Evolutionary conservation across 2,113 vertebrate genomes (phyloP), one percentile per base, ranked within the genome.

Genomic region (Archocentrus centrarchus): DNA sequence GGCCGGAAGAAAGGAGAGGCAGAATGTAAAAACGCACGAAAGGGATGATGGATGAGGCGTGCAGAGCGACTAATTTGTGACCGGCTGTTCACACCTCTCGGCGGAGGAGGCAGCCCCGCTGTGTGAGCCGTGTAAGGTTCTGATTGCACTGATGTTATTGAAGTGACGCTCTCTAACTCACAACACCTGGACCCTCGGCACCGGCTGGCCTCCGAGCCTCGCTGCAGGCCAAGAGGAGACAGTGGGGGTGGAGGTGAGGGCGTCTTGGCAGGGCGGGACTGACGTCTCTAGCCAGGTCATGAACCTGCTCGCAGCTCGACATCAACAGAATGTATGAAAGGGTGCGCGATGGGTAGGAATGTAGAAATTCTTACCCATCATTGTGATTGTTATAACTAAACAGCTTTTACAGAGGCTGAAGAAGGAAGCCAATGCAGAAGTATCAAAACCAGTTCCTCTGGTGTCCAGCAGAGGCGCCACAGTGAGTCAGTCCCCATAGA

Each of bases 1-100:
- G 77, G 9, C 11, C 2, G 13, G 59, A 35, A 8, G 50, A 59
- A 44, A 11, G 44, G 18, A 30, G 20, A 20, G 35, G 4, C 68
- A 20, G 18, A 61, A 60, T 50, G 81, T 13, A 17, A 3, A 2
- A 58, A 3, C 5, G 50, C 58, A 80, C 7, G 6, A 76, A 62
- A 35, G 44, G 75, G 75, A 93, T 93, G 93, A 94, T 92, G 90
- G 89, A 93, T 94, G 91, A 91, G 88, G 89, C 62, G 59, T 79
- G 84, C 68, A 68, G 77, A 59, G 55, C 24, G 58, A 20, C 86
- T 93, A 64, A 90, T 93, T 91, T 90, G 87, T 79, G 91, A 87
- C 79, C 86, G 81, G 83, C 93, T 94, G 92, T 91, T 94, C 88
- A 39, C 88, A 82, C 87, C 87, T 87, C 87, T 81, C 27, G 41